Evolutionary conservation across 2,888 invertebrate species (phyloP).

Genomic region (Syritta pipiens): DNA sequence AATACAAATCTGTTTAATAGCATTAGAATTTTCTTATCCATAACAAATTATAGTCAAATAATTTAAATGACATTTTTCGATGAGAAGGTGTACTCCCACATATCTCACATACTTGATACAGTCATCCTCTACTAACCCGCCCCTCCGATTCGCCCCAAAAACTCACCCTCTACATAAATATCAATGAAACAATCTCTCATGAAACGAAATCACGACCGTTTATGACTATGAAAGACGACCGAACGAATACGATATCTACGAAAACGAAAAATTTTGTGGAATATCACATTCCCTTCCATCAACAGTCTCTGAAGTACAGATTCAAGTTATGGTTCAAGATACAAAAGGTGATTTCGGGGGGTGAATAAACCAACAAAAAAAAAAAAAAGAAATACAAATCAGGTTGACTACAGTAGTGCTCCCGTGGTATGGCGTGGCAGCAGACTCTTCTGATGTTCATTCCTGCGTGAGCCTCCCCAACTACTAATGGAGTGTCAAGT

Average conservation of each 20-base stretch:
- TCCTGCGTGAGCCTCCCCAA: conserved; percentile 66
- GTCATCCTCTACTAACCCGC: no score
- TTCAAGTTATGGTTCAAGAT: conserved; percentile 55
- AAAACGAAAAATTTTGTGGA: conserved; percentile 29
- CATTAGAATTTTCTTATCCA: no score
- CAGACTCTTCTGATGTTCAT: conserved; percentile 51
- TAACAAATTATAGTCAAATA: no score
- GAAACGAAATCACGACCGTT: conserved; percentile 58
- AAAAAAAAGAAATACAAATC: conserved; percentile 22
- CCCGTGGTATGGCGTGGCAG: conserved; percentile 6
- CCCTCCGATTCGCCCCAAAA: no score
- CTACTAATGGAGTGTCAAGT: conserved; percentile 69
- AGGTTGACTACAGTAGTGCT: conserved; percentile 39
- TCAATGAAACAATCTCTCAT: no score
- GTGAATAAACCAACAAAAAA: neutral
- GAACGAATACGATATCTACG: conserved; percentile 55
- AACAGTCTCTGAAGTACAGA: conserved; percentile 44
- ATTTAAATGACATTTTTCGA: no score
- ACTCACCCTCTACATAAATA: no score
- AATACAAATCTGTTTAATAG: no score
- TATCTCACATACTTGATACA: no score
- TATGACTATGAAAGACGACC: conserved; percentile 44
- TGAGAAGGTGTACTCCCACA: no score
- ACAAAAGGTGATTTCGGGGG: conserved; percentile 62
- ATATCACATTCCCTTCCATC: conserved; percentile 47